Evolutionary conservation across 2,113 vertebrate species (phyloP), one percentile per base, ranked within the genome.

Genomic region (Dipodomys stephensi): DNA sequence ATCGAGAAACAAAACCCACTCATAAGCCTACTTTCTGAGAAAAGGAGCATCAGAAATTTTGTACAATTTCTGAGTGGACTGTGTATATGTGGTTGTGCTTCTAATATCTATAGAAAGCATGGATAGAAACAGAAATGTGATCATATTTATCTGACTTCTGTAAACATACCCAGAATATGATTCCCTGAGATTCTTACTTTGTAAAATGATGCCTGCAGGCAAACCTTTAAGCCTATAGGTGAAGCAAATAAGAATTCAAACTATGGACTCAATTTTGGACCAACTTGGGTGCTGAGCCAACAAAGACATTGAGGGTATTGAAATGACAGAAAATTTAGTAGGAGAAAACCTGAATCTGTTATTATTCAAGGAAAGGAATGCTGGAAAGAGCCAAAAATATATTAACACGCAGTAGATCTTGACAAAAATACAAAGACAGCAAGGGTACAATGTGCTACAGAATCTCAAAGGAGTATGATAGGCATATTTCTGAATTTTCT

Each of bases 111-210:
- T 73, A 22, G 35, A 15, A 88, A 69, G 49, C 11, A 68, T 13
- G 49, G 86, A 39, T 1, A 25, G 8, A 83, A 91, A 57, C 20
- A 64, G 80, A 93, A 87, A 83, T 83, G 46, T 35, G 0, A 13
- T 18, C 35, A 13, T 88, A 88, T 71, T 89, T 89, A 32, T 82
- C 64, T 78, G 13, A 60, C 44, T 91, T 94, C 81, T 95, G 27
- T 13, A 76, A 6, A 0, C 27, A 64, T 32, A 20, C 22, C 78
- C 19, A 35, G 35, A 83, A 73, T 57, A 82, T 28, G 65, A 27
- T 88, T 74, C 23, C 35, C 23, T 27, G 27, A 60, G 57, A 68
- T 53, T 49, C 68, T 44, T 72, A 46, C 30, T 44, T 11, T 68
- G 79, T 16, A 76, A 87, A 87, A 64, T 5, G 64, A 64, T 87